Conservation (phyloP, 2,113 vertebrate genomes). For the Spea bombifrons region DNA sequence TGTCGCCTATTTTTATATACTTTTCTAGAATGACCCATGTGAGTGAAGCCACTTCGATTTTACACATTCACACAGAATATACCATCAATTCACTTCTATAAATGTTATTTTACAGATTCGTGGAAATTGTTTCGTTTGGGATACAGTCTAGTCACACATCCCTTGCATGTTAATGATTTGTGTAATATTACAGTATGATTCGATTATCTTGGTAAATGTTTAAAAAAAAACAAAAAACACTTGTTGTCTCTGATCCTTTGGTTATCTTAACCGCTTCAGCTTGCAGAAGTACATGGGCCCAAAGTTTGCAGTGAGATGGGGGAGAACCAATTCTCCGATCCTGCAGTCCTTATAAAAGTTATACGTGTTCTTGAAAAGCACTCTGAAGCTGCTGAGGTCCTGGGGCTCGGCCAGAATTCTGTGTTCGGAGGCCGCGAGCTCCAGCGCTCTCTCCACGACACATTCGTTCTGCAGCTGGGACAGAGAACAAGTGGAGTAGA, state of each 20-base stretch:
- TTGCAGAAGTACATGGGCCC: slow-evolving; percentile 94
- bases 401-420: slow-evolving; percentile 65
- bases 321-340: slow-evolving; percentile 85
- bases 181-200: no score
- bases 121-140: no score
- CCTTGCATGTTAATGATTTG: no score
- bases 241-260: neutral
- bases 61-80: no score
- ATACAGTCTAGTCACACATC: no score
- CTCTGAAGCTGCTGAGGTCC: slow-evolving; percentile 70
- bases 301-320: slow-evolving; percentile 89
- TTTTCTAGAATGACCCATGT: no score
- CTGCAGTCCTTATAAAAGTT: slow-evolving; percentile 72
- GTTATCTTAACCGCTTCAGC: slow-evolving; percentile 52
- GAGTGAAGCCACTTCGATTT: no score
- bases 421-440: slow-evolving; percentile 69
- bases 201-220: no score
- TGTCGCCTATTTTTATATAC: no score
- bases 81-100: no score
- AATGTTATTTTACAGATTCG: no score
- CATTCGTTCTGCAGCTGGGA: slow-evolving; percentile 85
- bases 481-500: slow-evolving; percentile 91
- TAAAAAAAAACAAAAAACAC: no score
- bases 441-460: slow-evolving; percentile 77
- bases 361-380: slow-evolving; percentile 77